These are phyloP conservation scores for Julus scandinavius DNA, from an alignment of 2,888 invertebrate species.

Conservation along the genomic window DNA sequence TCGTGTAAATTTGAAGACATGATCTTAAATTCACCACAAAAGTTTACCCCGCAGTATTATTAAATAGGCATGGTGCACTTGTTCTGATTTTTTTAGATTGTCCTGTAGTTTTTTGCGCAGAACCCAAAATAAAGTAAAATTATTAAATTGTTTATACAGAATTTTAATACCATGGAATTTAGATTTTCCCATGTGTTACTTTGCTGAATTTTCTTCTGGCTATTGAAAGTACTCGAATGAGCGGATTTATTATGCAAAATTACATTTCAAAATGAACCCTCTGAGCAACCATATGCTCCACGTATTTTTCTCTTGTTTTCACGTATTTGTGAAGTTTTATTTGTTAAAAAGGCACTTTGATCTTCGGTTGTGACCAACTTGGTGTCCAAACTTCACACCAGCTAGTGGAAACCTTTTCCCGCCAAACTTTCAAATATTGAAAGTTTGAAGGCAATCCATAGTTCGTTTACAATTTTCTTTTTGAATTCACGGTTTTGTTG, in stretches of 20 bases:
- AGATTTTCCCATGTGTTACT: too few relatives aligned
- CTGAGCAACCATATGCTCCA: neutral
- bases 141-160: too few relatives aligned
- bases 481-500: constrained; percentile 16
- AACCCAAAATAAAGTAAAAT: too few relatives aligned
- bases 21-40: too few relatives aligned
- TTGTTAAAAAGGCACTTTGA: neutral
- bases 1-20: neutral
- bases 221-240: neutral
- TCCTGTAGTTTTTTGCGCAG: too few relatives aligned
- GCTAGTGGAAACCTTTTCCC: neutral
- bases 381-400: neutral
- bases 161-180: neutral
- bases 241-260: neutral
- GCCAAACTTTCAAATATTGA: constrained; percentile 29
- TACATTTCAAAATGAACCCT: neutral
- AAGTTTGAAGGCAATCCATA: neutral
- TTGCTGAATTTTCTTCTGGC: neutral
- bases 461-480: neutral
- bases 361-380: neutral
- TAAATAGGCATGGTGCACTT: too few relatives aligned
- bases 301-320: neutral
- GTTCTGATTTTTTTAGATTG: too few relatives aligned
- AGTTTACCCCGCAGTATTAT: too few relatives aligned
- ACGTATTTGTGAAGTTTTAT: neutral